Evolutionary conservation across 2,888 invertebrate genomes (phyloP).

Genomic region (Drosophila anomelani): DNA sequence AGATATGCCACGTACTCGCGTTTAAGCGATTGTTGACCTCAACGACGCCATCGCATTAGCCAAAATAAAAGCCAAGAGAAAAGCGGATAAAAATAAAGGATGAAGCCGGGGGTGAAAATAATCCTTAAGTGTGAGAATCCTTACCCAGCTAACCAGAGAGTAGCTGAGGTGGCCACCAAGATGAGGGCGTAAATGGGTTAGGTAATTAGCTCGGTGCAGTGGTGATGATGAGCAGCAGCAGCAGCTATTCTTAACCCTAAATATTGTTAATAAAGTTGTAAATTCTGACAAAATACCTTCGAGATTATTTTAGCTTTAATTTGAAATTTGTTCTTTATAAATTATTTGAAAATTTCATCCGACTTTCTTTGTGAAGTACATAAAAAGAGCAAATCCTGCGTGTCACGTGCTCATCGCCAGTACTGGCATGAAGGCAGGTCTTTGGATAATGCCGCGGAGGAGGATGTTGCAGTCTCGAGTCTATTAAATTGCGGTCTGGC

Average conservation of each 20-base stretch:
- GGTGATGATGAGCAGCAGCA: not conserved
- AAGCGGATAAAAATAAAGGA: conserved; percentile 26
- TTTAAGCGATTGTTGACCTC: conserved; percentile 76
- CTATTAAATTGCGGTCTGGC: conserved; percentile 56
- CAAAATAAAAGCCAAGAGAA: conserved; percentile 23
- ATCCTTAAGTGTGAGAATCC: conserved; percentile 16
- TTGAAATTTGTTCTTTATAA: not conserved
- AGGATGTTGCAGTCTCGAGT: conserved; percentile 41
- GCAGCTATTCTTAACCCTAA: not conserved
- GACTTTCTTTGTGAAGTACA: not conserved
- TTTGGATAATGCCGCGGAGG: conserved; percentile 26
- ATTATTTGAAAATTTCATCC: too few species aligned
- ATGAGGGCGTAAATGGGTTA: conserved; percentile 29
- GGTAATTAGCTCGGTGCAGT: conserved; percentile 7
- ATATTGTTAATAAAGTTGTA: not conserved
- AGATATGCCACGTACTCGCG: conserved; percentile 76
- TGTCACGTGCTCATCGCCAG: conserved; percentile 35
- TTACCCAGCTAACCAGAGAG: not conserved
- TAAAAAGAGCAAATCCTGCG: not conserved
- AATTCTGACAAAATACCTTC: not conserved
- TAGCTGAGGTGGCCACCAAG: conserved; percentile 5
- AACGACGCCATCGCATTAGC: conserved; percentile 45
- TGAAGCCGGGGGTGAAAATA: conserved; percentile 9
- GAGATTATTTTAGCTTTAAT: not conserved
- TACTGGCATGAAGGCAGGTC: conserved; percentile 5